A percentile compares a stretch with the other conserved stretches of the same genome.
Evolutionary conservation across 2,113 vertebrate species (phyloP).

Genomic region (Xiphorhynchus elegans): DNA sequence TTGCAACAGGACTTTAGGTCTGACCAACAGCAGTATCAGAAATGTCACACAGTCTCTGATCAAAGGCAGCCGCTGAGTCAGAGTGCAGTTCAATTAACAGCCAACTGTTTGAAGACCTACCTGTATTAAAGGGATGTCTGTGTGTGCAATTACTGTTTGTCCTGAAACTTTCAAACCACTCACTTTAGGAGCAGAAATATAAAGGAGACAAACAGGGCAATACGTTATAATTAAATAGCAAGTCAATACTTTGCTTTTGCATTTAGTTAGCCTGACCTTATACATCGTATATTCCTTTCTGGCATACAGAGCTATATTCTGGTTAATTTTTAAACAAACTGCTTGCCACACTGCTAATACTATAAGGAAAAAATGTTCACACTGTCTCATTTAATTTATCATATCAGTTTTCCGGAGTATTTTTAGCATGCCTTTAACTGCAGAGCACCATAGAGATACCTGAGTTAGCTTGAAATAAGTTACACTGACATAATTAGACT

Average conservation of each 20-base stretch:
- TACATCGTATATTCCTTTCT: neutral
- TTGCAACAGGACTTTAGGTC: neutral
- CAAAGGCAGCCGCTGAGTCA: neutral
- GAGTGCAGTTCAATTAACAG: neutral
- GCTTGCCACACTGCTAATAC: neutral
- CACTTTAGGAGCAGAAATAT: neutral
- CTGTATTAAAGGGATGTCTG: neutral
- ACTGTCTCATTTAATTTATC: neutral
- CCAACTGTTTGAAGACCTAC: neutral
- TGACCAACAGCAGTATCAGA: neutral
- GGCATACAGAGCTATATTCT: neutral
- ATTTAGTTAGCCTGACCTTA: neutral
- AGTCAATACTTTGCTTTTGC: slow-evolving; percentile 16
- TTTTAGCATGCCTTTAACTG: neutral
- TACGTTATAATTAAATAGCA: neutral
- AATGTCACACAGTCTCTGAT: neutral
- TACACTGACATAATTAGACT: slow-evolving; percentile 16
- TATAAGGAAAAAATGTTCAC: neutral
- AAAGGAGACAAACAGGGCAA: neutral
- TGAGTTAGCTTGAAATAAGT: neutral
- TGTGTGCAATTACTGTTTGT: neutral
- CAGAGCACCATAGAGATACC: neutral
- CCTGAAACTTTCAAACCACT: neutral
- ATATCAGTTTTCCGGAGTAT: neutral
- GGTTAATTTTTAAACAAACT: slow-evolving; percentile 28